phyloP scores from a whole-genome alignment of 2,113 vertebrate genomes.

The Varanus salvator region DNA sequence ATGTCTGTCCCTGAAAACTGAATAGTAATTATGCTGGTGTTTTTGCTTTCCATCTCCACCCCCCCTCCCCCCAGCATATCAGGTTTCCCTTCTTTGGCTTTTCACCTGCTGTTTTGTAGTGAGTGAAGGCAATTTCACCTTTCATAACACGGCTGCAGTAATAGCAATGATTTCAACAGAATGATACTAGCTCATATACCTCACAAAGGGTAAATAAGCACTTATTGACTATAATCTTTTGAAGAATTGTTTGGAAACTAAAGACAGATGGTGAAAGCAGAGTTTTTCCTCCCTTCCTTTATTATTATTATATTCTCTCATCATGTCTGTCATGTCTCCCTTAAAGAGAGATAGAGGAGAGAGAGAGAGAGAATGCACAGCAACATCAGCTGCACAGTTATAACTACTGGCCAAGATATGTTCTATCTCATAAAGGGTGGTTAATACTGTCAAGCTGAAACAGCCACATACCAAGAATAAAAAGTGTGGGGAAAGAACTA shows the following conservation, averaged over 20 bases:
- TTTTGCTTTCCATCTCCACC: background rate
- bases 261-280: background rate
- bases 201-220: conserved; percentile 10
- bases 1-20: background rate
- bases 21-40: background rate
- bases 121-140: background rate
- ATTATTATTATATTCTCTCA: background rate
- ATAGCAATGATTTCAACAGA: conserved; percentile 29
- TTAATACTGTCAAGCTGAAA: background rate
- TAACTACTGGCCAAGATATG: background rate
- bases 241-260: conserved; percentile 11
- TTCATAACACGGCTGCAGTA: conserved; percentile 5
- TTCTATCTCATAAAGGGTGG: background rate
- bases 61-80: background rate
- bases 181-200: background rate
- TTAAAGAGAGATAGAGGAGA: background rate
- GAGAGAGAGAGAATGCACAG: background rate
- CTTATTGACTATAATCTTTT: conserved; percentile 18
- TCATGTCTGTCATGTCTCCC: background rate
- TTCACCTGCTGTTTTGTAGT: conserved; percentile 1
- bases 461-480: background rate
- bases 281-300: background rate
- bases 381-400: background rate
- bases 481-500: too few relatives aligned
- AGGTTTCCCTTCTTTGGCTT: background rate